Base-by-base conservation (phyloP, 2,113 vertebrate genomes). In the Puma concolor region DNA sequence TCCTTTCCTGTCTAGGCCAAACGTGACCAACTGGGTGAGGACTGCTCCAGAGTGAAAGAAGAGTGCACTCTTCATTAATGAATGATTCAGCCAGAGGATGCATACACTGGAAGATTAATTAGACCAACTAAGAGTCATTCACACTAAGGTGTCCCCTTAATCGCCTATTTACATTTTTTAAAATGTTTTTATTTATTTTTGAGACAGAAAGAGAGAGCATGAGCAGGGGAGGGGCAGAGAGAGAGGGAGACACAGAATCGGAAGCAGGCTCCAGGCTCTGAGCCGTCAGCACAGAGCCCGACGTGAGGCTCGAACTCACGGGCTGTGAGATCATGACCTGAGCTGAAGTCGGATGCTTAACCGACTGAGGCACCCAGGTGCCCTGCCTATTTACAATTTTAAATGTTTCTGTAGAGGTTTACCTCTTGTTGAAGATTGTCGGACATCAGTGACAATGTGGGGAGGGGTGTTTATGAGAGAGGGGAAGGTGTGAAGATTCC, bases 381-480 rank as follows among this genome's bases (percentile, higher is more conserved):
- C 44, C 44, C 44, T 33, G n/a, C 66, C 13, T 36, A 52, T 91
- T 77, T 91, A 57, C 27, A 83, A 60, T 95, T 96, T 72, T n/a
- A 93, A 96, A 92, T 93, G 84, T 85, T 88, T 52, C 74, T 79
- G 16, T 44, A 90, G 63, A 94, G 63, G 74, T 84, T 90, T 81
- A 60, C 72, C 57, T 94, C 83, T 90, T 57, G 83, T 44, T 89
- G 83, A 96, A 95, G 67, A 87, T 14, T 57, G 69, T 27, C 76
- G 50, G 93, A 94, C 63, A 38, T 92, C 9, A 50, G 17, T 69
- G 50, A 81, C 54, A 90, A 69, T 48, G 41, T 38, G 82, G 77
- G 84, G 88, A 67, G 9, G n/a, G 29, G 7, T 54, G 71, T 77
- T 93, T 16, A 38, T 27, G 82, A 95, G 50, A 63, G 44, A 94